Evolutionary conservation across 2,888 invertebrate genomes (phyloP).

Genomic region (Andrena bicolor): DNA sequence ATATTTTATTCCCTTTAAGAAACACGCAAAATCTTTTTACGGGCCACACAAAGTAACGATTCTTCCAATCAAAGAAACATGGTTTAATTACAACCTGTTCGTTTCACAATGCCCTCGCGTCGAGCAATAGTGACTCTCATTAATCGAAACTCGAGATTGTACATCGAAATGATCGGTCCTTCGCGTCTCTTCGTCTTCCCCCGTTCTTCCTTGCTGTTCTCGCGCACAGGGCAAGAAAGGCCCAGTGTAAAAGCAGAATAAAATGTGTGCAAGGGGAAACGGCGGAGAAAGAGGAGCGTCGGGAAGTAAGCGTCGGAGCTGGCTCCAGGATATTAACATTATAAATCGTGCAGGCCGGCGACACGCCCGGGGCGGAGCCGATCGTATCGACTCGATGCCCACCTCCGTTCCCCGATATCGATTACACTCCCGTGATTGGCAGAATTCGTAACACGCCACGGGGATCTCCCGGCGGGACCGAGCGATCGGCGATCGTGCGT

Average conservation of each 20-base stretch:
- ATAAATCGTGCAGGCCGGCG: slow-evolving; percentile 83
- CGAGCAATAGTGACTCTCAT: slow-evolving; percentile 45
- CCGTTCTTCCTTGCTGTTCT: not conserved
- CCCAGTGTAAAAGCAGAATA: slow-evolving; percentile 25
- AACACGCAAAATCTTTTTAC: too few relatives aligned
- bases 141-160: slow-evolving; percentile 42
- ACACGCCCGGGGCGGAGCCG: slow-evolving; percentile 84
- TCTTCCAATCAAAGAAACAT: slow-evolving; percentile 33
- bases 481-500: slow-evolving; percentile 52
- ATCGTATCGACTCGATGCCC: slow-evolving; percentile 82
- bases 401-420: slow-evolving; percentile 80
- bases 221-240: not conserved
- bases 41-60: not conserved
- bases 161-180: slow-evolving; percentile 46
- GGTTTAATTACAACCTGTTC: slow-evolving; percentile 44
- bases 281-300: slow-evolving; percentile 29
- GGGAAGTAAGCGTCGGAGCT: slow-evolving; percentile 64
- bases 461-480: slow-evolving; percentile 71
- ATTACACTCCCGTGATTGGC: slow-evolving; percentile 83
- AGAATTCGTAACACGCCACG: slow-evolving; percentile 82
- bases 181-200: not conserved
- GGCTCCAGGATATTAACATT: slow-evolving; percentile 82
- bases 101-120: slow-evolving; percentile 26
- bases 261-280: slow-evolving; percentile 31
- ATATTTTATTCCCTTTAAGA: too few relatives aligned